phyloP scores from a whole-genome alignment of 2,113 vertebrate genomes.

The Sphaerodactylus townsendi region DNA sequence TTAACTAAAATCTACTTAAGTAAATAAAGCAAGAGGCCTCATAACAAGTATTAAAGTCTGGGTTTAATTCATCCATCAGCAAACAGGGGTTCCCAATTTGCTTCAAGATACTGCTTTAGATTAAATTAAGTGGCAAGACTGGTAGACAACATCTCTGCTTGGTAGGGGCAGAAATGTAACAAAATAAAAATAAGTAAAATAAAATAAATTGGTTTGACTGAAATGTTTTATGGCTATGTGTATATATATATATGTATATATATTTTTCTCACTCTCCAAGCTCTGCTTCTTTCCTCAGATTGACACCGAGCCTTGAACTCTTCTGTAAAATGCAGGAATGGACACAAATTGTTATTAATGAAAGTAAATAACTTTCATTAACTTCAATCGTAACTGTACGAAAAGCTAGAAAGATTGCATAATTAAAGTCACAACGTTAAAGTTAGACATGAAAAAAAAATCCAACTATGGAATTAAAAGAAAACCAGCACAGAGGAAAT shows the following conservation, averaged over 20 bases:
- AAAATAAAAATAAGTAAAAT: no score
- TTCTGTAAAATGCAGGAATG: conserved; percentile 41
- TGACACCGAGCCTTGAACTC: conserved; percentile 20
- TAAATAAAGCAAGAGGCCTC: no score
- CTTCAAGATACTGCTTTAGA: not conserved
- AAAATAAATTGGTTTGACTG: no score
- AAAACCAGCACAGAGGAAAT: conserved; percentile 23
- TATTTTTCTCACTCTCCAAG: not conserved
- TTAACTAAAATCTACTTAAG: no score
- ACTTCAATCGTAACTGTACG: conserved; percentile 23
- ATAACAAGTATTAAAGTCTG: no score
- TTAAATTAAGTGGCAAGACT: not conserved
- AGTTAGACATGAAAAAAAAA: conserved; percentile 10
- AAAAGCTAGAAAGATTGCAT: conserved; percentile 48
- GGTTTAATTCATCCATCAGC: no score
- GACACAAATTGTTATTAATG: conserved; percentile 56
- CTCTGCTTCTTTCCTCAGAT: accelerated
- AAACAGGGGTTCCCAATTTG: no score
- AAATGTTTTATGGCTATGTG: not conserved
- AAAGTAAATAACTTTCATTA: conserved; percentile 56
- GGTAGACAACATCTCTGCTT: not conserved
- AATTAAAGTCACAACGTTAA: conserved; percentile 48
- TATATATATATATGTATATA: no score
- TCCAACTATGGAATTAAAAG: conserved; percentile 28
- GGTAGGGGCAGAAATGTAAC: no score